phyloP scores from a whole-genome alignment of 2,113 vertebrate genomes.

The Riparia riparia region DNA sequence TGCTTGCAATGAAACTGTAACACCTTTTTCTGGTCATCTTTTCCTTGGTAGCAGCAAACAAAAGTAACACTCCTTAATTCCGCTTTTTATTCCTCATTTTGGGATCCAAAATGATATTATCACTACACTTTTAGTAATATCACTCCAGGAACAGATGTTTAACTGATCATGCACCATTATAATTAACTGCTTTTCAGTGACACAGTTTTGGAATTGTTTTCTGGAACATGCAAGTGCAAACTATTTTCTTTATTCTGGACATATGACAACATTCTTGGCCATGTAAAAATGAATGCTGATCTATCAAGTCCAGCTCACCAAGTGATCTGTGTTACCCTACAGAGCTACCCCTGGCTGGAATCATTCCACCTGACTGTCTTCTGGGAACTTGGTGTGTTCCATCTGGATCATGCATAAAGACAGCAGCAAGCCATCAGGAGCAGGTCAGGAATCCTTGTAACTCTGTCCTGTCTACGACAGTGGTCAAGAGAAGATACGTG shows the following conservation, averaged over 20 bases:
- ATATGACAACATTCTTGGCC: background rate
- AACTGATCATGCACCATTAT: slow-evolving; percentile 15
- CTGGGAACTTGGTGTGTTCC: background rate
- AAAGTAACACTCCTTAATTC: background rate
- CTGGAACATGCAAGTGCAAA: background rate
- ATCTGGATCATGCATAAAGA: background rate
- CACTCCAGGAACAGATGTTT: slow-evolving; percentile 52
- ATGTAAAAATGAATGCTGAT: background rate
- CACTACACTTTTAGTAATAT: background rate
- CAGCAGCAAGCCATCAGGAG: background rate
- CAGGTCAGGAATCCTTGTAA: background rate
- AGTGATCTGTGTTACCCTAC: background rate
- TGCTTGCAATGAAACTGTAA: background rate
- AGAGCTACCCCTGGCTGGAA: background rate
- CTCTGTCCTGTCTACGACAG: background rate
- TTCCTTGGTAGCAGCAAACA: background rate
- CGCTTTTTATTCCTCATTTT: background rate
- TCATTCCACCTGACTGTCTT: background rate
- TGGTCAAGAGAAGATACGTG: background rate
- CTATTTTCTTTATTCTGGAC: slow-evolving; percentile 43
- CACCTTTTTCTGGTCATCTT: background rate
- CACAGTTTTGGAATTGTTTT: slow-evolving; percentile 27
- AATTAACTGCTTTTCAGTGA: slow-evolving; percentile 34
- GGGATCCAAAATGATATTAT: background rate
- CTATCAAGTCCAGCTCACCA: accelerated